Percentiles rank a stretch among this genome's conserved stretches.
Conservation (phyloP, 2,888 invertebrate genomes). For the Microplitis manilae region DNA sequence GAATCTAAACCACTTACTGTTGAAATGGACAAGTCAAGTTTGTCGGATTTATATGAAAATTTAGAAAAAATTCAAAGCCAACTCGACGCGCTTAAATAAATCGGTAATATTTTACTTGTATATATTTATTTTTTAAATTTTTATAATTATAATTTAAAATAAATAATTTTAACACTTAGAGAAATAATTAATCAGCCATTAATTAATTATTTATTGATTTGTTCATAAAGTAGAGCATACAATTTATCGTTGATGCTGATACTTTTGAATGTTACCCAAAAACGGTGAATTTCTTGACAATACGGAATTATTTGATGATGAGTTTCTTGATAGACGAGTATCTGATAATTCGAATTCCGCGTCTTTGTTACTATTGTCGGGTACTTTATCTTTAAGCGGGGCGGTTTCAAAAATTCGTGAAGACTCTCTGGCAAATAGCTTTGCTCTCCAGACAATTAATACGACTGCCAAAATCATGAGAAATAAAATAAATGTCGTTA, state of each 20-base stretch:
- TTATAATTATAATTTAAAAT: no score
- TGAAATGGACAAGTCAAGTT: constrained; percentile 62
- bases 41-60: constrained; percentile 60
- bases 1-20: constrained; percentile 58
- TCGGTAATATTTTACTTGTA: constrained; percentile 1
- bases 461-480: constrained; percentile 65
- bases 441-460: constrained; percentile 64
- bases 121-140: no score
- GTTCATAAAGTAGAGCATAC: neutral
- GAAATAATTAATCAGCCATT: no score
- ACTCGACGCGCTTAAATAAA: constrained; percentile 63
- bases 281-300: constrained; percentile 5
- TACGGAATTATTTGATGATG: constrained; percentile 1
- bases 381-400: constrained; percentile 36
- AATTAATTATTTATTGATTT: neutral
- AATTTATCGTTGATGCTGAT: constrained; percentile 33
- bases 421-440: constrained; percentile 57
- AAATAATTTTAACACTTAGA: no score
- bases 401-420: constrained; percentile 60
- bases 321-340: neutral
- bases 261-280: neutral
- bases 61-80: constrained; percentile 65
- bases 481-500: constrained; percentile 64
- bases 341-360: neutral
- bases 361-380: neutral